Evolutionary conservation across 2,113 vertebrate genomes (phyloP).

Genomic region (Hyla sarda): DNA sequence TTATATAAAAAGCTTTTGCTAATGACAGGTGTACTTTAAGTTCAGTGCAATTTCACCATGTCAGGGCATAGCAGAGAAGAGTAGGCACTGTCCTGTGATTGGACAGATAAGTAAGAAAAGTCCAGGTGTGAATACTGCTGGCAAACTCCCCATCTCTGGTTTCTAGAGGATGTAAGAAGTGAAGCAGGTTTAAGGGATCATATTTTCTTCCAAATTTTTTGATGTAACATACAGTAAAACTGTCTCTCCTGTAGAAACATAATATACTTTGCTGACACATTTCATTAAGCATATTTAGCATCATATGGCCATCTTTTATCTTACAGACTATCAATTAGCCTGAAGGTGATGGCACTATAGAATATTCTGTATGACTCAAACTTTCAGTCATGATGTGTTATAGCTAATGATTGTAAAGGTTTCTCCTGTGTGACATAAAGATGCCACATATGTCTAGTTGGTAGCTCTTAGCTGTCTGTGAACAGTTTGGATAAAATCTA

Average conservation of each 20-base stretch:
- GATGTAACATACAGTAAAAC: neutral
- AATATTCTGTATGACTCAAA: neutral
- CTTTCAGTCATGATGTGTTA: neutral
- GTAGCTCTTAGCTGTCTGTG: neutral
- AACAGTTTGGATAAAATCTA: neutral
- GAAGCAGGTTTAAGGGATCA: neutral
- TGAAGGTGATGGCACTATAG: neutral
- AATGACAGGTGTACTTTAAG: no score
- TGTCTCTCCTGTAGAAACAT: neutral
- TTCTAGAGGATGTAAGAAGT: neutral
- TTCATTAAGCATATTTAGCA: neutral
- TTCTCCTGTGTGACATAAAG: conserved; percentile 5
- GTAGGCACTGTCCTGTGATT: no score
- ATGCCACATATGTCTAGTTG: neutral
- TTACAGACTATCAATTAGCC: neutral
- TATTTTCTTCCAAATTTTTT: neutral
- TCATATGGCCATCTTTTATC: neutral
- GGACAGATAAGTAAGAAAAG: no score
- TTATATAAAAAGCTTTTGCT: no score
- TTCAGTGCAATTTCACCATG: no score
- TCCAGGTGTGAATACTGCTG: no score
- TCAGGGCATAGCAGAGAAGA: no score
- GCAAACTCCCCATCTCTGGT: no score
- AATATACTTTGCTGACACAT: neutral
- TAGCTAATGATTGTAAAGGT: conserved; percentile 4